Base-by-base conservation (phyloP, 1,140 invertebrate genomes). In the Drosophila miranda region DNA sequence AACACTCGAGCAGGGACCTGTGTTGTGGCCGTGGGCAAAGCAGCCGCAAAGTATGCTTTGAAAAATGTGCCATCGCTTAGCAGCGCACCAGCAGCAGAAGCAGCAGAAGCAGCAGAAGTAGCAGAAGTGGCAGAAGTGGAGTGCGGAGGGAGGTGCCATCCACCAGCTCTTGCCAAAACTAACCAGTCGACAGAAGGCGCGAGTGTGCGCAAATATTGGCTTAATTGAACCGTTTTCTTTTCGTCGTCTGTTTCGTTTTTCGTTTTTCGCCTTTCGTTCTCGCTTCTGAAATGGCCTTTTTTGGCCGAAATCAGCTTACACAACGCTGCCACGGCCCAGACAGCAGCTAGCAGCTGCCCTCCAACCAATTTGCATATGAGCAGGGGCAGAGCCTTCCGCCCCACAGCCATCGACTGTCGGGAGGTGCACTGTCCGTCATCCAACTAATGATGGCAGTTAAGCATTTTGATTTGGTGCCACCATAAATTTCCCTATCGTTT, bases 131-230 rank as follows among this genome's bases (percentile, higher is more conserved):
- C 19, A 23, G 48, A 8, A 23, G 23, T 38, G 28, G 8, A 9
- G 14, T 11, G 4, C 26, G 19, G 11, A 9, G 4, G 19, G n/a
- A 5, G 28, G 19, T 19, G 19, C 19, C 21, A 23, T 11, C 19
- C 21, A 23, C n/a, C 34, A 49, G 44, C 51, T 41, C 42, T 48
- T 58, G 49, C 61, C 70, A 74, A 38, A 62, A 64, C 54, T 48
- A 52, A 49, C 55, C 23, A 58, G 49, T 50, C 53, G 6, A 50
- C 49, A 50, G 19, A 19, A 61, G 58, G 57, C 60, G 73, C 74
- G 81, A 80, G 80, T 81, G 77, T 84, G 81, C 81, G 82, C 81
- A 86, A 84, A 86, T 78, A 84, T 84, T 84, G 82, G 77, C 77
- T 84, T 86, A 81, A 86, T 84, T 84, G 77, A 86, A 84, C 68